Base-by-base conservation (phyloP, 2,797 vertebrate genomes). In the Chromobotia macracanthus region DNA sequence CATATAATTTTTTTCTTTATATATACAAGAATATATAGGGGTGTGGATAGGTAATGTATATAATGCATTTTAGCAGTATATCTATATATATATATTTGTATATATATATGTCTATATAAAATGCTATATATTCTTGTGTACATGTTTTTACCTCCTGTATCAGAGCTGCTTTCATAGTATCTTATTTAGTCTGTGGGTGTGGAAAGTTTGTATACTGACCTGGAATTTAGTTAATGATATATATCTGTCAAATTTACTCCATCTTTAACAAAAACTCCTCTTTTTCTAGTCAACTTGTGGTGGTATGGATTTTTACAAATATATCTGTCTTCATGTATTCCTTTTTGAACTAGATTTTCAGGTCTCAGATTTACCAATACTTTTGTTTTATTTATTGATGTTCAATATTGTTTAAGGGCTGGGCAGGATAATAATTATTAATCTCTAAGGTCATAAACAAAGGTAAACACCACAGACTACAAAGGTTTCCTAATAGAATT, bases 381-480 rank as follows among this genome's bases (percentile, higher is more conserved):
- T 23, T 65, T 18, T 55, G 28, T 23, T 53, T 21, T 66, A 41
- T 66, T 56, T 1, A 19, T 15, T 56, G 63, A 44, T 16, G 6
- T 46, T 41, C 11, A 56, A 23, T 76, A 7, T 56, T 67, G 1
- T 76, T n/a, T 44, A 65, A 76, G 6, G 35, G 21, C 11, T 16
- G 35, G 50, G 28, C 63, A 67, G 63, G 50, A 76, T 35, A 66
- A 58, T 25, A 41, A 41, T 38, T 38, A 38, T 9, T 41, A 41
- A 10, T 41, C 35, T 7, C 1, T 41, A 1, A 41, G 38, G 7
- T 41, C 53, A 58, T 16, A 16, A n/a, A n/a, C n/a, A n/a, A 56
- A 72, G 19, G 51, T 72, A 19, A 25, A 41, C 13, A 8, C 55
- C 23, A 10, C 38, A n/a, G 13, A 44, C 21, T 35, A 60, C 56